Conservation (phyloP, 2,888 invertebrate genomes). For the Hydrotaea cyrtoneurina region DNA sequence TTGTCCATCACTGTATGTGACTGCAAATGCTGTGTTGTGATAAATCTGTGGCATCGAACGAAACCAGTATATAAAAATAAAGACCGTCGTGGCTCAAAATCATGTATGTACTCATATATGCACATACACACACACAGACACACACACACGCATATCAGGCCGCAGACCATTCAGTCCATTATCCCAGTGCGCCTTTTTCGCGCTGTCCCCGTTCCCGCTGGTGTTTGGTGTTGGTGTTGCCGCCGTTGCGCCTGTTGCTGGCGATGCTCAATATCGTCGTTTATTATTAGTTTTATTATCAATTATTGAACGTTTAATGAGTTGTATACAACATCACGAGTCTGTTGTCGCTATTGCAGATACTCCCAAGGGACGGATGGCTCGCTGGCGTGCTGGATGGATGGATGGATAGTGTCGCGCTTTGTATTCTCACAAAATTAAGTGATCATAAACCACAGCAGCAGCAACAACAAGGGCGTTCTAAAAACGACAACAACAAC, state of each 20-base stretch:
- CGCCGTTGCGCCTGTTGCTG: background rate
- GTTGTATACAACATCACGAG: background rate
- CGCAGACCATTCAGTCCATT: background rate
- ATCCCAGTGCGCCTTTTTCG: background rate
- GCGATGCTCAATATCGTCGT: conserved; percentile 6
- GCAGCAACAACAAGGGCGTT: background rate
- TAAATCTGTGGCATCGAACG: conserved; percentile 28
- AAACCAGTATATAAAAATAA: conserved; percentile 33
- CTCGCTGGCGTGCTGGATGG: background rate
- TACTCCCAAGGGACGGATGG: conserved; percentile 35
- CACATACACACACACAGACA: background rate
- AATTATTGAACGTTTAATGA: conserved; percentile 48
- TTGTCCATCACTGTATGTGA: background rate
- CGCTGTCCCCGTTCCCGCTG: background rate
- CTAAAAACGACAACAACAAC: background rate
- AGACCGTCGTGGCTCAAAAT: conserved; percentile 17
- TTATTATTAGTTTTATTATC: conserved; percentile 45
- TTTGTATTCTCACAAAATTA: conserved; percentile 24
- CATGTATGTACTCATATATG: background rate
- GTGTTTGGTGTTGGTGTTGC: background rate
- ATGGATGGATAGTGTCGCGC: background rate
- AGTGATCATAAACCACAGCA: conserved; percentile 32
- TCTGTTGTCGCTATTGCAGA: background rate
- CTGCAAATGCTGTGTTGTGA: conserved; percentile 15
- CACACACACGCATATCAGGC: background rate